Conservation (phyloP, 2,113 vertebrate genomes). For the Carassius gibelio region DNA sequence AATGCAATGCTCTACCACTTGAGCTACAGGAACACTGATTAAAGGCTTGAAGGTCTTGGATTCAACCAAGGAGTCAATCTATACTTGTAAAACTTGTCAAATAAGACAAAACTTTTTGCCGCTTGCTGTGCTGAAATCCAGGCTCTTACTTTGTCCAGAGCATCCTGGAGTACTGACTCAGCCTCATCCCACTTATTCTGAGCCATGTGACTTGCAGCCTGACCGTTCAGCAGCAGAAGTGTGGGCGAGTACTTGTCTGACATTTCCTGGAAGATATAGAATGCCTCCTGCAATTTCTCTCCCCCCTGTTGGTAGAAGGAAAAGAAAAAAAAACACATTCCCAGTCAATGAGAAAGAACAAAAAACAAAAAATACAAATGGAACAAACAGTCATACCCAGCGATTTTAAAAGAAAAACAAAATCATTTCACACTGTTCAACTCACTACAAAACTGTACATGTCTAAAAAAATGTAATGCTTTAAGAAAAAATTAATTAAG, state of each 20-base stretch:
- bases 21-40: no score
- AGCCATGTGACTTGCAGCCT: constrained; percentile 90
- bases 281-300: constrained; percentile 94
- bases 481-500: no score
- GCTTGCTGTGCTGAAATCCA: not conserved
- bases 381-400: not conserved
- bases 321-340: not conserved
- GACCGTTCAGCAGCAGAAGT: constrained; percentile 89
- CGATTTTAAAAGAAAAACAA: not conserved
- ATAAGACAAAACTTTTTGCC: not conserved
- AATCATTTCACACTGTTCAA: not conserved
- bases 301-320: constrained; percentile 78
- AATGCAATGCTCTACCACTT: no score
- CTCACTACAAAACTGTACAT: not conserved
- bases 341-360: not conserved
- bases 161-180: constrained; percentile 88
- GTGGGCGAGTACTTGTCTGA: constrained; percentile 90
- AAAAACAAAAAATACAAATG: no score
- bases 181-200: constrained; percentile 96
- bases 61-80: not conserved
- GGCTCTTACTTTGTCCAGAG: constrained; percentile 80
- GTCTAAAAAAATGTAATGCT: no score
- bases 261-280: constrained; percentile 98
- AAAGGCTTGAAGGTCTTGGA: not conserved
- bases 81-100: no score